Evolutionary conservation across 2,797 vertebrate species (phyloP).

Genomic region (Tokudaia tokunoshimensis): DNA sequence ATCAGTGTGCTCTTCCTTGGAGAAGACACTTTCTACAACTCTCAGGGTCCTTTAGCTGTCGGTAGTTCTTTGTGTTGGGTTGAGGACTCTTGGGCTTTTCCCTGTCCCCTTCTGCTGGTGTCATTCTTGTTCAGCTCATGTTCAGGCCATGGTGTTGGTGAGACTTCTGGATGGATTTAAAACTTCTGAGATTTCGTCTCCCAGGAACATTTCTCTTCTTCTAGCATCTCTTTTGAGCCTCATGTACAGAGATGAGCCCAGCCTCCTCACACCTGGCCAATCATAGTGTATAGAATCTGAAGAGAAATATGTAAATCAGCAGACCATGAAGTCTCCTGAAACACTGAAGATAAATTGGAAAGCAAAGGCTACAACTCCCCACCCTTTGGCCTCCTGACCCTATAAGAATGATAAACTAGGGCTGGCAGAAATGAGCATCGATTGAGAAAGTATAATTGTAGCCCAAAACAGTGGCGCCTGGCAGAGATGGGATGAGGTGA

Average conservation of each 20-base stretch:
- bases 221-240: background rate
- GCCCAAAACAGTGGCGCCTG: background rate
- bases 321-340: background rate
- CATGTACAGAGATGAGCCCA: background rate
- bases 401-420: background rate
- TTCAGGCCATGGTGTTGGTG: too few relatives aligned
- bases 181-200: background rate
- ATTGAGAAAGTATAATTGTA: background rate
- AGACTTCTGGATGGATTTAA: too few relatives aligned
- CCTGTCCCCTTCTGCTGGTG: background rate
- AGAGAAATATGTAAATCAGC: background rate
- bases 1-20: background rate
- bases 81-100: background rate
- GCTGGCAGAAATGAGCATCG: background rate
- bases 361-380: background rate
- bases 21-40: background rate
- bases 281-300: background rate
- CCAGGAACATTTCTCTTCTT: background rate
- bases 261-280: background rate
- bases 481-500: background rate
- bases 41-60: background rate
- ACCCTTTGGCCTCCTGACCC: background rate
- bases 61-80: too few relatives aligned
- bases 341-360: background rate
- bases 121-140: background rate